Evolutionary conservation across 2,888 invertebrate genomes (phyloP).

Genomic region (Ethmia dodecea): DNA sequence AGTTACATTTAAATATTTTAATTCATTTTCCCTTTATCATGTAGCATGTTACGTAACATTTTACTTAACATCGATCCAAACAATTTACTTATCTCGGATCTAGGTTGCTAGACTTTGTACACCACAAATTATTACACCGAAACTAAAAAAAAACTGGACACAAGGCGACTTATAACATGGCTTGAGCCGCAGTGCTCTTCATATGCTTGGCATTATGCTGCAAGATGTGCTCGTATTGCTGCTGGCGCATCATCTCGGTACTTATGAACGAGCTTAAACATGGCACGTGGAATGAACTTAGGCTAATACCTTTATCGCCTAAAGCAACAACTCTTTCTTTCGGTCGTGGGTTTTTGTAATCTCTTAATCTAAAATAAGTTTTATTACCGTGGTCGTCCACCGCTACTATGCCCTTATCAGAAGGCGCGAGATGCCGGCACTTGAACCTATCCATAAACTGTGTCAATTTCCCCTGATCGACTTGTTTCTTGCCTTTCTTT

Average conservation of each 20-base stretch:
- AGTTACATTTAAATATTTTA: constrained; percentile 51
- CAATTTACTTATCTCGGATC: too few species aligned
- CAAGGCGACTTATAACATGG: constrained; percentile 7
- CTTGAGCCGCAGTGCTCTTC: background rate
- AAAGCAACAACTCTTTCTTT: constrained; percentile 38
- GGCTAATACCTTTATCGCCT: constrained; percentile 46
- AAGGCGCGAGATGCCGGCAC: constrained; percentile 49
- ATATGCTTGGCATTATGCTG: constrained; percentile 4
- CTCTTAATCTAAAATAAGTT: constrained; percentile 45
- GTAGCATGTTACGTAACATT: too few species aligned
- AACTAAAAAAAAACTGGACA: constrained; percentile 22
- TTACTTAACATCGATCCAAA: too few species aligned
- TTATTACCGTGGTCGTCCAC: constrained; percentile 48
- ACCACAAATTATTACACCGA: constrained; percentile 36
- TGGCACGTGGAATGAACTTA: constrained; percentile 62
- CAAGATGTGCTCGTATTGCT: constrained; percentile 32
- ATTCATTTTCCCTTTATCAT: too few species aligned
- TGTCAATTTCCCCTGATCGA: background rate
- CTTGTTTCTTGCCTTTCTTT: constrained; percentile 21
- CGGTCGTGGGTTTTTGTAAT: constrained; percentile 38
- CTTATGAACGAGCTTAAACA: constrained; percentile 60
- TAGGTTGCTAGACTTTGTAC: too few species aligned
- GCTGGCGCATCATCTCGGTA: constrained; percentile 42
- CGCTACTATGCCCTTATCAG: constrained; percentile 51
- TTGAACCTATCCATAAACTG: constrained; percentile 13